Conservation (phyloP, 2,113 vertebrate species). For the Enhydra lutris region DNA sequence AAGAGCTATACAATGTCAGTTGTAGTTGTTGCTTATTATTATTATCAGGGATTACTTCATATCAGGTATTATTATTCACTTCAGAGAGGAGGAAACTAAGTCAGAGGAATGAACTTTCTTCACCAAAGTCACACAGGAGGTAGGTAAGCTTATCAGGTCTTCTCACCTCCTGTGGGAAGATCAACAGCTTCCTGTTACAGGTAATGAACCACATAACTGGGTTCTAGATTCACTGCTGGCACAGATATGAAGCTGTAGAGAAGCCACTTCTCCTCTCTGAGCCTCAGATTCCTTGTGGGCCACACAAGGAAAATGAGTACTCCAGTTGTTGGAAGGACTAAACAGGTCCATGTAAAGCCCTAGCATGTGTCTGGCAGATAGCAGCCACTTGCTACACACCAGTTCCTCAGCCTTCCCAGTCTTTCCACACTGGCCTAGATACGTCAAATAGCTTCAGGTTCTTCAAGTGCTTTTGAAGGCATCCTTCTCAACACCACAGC, state of each 20-base stretch:
- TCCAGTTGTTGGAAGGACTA: background rate
- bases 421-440: background rate
- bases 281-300: background rate
- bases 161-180: background rate
- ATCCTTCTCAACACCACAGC: background rate
- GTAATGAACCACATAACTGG: background rate
- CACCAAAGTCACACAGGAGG: background rate
- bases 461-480: background rate
- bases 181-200: background rate
- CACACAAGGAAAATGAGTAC: background rate
- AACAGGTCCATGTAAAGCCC: background rate
- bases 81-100: constrained; percentile 5
- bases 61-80: background rate
- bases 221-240: background rate
- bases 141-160: background rate
- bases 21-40: background rate
- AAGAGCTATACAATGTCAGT: background rate
- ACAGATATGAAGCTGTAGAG: background rate
- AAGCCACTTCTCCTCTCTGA: background rate
- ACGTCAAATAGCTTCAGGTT: background rate
- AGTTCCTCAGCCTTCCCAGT: background rate
- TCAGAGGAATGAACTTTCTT: background rate
- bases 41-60: background rate
- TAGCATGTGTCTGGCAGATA: background rate
- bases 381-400: background rate